phyloP scores from a whole-genome alignment of 2,888 invertebrate genomes.

The Clitarchus hookeri region DNA sequence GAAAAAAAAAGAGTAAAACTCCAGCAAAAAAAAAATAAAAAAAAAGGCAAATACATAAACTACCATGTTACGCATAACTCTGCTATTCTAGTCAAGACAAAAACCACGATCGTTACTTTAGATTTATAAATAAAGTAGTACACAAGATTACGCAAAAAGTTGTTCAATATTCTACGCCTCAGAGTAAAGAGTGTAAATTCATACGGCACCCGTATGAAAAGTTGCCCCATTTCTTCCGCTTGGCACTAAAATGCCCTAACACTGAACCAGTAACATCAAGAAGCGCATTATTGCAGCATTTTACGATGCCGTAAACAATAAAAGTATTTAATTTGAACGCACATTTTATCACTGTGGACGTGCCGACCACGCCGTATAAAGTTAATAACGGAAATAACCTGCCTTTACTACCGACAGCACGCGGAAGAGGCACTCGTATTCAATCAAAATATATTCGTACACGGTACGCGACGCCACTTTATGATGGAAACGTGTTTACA shows the following conservation, averaged over 20 bases:
- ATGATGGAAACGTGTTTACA: background rate
- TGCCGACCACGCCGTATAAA: background rate
- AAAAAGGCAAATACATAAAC: no score
- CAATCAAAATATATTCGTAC: background rate
- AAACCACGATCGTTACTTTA: no score
- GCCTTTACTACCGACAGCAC: background rate
- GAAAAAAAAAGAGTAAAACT: no score
- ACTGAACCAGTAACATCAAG: background rate
- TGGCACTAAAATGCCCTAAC: background rate
- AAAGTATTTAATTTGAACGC: conserved; percentile 10
- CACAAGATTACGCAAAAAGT: background rate
- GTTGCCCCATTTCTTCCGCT: background rate
- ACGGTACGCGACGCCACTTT: background rate
- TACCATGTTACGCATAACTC: no score
- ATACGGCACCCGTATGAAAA: background rate
- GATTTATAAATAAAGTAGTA: no score
- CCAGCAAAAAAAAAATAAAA: no score
- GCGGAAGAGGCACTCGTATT: background rate
- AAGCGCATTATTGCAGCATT: background rate
- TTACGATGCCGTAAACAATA: conserved; percentile 7
- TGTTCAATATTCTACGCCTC: background rate
- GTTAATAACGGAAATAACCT: background rate
- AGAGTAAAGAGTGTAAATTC: background rate
- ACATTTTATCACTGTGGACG: background rate
- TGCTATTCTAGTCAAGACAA: no score